A percentile compares a stretch with the other conserved stretches of the same genome.
These are phyloP conservation scores for Mercenaria mercenaria DNA, from an alignment of 1,140 invertebrate genomes.

Conservation along the genomic window DNA sequence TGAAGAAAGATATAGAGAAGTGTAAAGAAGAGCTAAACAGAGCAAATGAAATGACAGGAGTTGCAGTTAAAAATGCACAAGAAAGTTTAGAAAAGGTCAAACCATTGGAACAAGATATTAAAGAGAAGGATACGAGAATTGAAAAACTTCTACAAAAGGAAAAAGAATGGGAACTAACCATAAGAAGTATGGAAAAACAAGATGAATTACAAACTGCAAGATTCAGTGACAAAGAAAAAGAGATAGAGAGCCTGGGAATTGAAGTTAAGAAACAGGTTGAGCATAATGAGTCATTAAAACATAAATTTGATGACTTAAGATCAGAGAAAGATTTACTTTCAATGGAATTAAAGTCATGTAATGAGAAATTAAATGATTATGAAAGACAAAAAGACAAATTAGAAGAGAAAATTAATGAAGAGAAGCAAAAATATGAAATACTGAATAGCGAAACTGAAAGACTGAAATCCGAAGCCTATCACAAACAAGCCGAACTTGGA, in stretches of 20 bases:
- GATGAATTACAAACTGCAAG: not conserved
- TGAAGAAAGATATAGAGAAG: conserved; percentile 25
- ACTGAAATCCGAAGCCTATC: not conserved
- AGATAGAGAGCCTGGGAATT: not conserved
- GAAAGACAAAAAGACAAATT: not conserved
- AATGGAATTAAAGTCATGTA: not conserved
- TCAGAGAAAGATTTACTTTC: not conserved
- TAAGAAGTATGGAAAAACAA: conserved; percentile 1
- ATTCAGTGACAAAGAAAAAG: conserved; percentile 24
- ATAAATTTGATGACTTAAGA: not conserved
- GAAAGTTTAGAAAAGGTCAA: conserved; percentile 23
- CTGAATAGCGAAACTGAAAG: not conserved
- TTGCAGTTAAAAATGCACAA: conserved; percentile 30
- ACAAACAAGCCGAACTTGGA: not conserved
- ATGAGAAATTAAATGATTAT: not conserved
- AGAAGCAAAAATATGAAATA: not conserved
- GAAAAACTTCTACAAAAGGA: not conserved
- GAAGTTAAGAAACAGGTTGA: conserved; percentile 2
- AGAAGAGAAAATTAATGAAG: not conserved
- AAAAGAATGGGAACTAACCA: not conserved
- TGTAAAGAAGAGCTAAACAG: conserved; percentile 24
- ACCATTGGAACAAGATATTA: not conserved
- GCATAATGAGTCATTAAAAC: not conserved
- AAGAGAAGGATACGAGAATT: not conserved
- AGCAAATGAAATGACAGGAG: not conserved